Conservation (phyloP, 2,888 invertebrate species). For the Parapristionchus giblindavisi region DNA sequence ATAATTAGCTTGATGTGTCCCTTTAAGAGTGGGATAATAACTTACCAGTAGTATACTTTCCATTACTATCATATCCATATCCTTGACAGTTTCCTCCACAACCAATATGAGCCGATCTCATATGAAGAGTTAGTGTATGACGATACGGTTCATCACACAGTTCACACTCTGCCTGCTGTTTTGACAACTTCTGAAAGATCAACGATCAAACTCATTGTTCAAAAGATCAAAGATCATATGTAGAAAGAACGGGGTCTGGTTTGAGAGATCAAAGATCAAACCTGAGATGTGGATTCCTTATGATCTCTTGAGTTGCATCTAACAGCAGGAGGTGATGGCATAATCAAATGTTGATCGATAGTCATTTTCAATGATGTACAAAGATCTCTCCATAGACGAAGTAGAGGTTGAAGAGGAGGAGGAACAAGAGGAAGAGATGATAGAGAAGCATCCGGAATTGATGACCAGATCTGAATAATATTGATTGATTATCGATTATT, state of each 20-base stretch:
- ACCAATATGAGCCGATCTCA: slow-evolving; percentile 88
- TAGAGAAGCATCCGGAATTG: slow-evolving; percentile 1
- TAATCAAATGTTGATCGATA: slow-evolving; percentile 74
- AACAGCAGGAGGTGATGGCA: slow-evolving; percentile 75
- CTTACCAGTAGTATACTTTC: slow-evolving; percentile 82
- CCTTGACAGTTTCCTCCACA: slow-evolving; percentile 83
- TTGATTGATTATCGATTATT: not conserved
- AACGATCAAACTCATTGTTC: not conserved
- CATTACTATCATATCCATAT: slow-evolving; percentile 90
- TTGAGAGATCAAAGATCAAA: too few relatives aligned
- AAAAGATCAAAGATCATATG: not conserved
- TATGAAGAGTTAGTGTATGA: slow-evolving; percentile 87
- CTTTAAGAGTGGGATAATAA: not conserved
- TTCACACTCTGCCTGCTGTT: slow-evolving; percentile 77
- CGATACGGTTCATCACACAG: slow-evolving; percentile 79
- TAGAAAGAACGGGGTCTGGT: not conserved
- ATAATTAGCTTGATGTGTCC: not conserved
- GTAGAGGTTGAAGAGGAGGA: slow-evolving; percentile 38
- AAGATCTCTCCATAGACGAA: slow-evolving; percentile 38
- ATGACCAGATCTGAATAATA: slow-evolving; percentile 15
- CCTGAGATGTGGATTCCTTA: too few relatives aligned
- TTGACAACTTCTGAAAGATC: slow-evolving; percentile 12
- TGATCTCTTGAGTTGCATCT: slow-evolving; percentile 9
- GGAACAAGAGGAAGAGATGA: slow-evolving; percentile 31
- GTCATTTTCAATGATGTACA: not conserved